Evolutionary conservation across 35 echinoderm and acorn worm genomes (phyloP).

Genomic region (Stichopus chloronotus): DNA sequence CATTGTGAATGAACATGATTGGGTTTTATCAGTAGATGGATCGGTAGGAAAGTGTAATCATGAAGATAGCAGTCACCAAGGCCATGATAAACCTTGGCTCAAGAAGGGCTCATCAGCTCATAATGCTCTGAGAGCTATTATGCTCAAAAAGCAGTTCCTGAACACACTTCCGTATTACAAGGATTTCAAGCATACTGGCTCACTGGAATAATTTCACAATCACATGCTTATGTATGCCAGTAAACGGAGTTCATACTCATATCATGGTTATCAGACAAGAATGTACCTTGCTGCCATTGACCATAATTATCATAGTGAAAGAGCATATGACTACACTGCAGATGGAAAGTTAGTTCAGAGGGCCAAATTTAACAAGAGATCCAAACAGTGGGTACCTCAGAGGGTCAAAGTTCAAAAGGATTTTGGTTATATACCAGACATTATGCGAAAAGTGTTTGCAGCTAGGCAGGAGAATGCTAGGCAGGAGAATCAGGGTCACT

Average conservation of each 20-base stretch:
- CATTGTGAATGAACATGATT: slow-evolving; percentile 23
- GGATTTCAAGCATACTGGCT: slow-evolving; percentile 37
- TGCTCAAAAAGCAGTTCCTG: slow-evolving; percentile 6
- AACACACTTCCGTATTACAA: slow-evolving; percentile 49
- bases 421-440: slow-evolving; percentile 38
- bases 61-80: neutral
- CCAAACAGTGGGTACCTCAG: slow-evolving; percentile 30
- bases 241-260: slow-evolving; percentile 33
- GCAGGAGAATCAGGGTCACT: slow-evolving; percentile 24
- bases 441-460: slow-evolving; percentile 16
- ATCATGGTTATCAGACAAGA: neutral
- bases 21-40: slow-evolving; percentile 5
- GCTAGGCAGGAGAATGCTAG: no score
- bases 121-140: neutral
- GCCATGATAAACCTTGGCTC: slow-evolving; percentile 1
- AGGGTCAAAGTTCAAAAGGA: slow-evolving; percentile 35
- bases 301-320: slow-evolving; percentile 42
- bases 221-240: slow-evolving; percentile 44
- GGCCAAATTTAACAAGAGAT: slow-evolving; percentile 49
- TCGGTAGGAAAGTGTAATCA: slow-evolving; percentile 44
- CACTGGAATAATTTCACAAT: slow-evolving; percentile 52
- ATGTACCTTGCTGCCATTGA: slow-evolving; percentile 50
- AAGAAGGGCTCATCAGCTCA: neutral
- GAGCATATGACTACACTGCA: slow-evolving; percentile 25
- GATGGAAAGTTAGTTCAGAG: slow-evolving; percentile 27